Conservation (phyloP, 2,888 invertebrate genomes). For the Ectropis crepuscularia region DNA sequence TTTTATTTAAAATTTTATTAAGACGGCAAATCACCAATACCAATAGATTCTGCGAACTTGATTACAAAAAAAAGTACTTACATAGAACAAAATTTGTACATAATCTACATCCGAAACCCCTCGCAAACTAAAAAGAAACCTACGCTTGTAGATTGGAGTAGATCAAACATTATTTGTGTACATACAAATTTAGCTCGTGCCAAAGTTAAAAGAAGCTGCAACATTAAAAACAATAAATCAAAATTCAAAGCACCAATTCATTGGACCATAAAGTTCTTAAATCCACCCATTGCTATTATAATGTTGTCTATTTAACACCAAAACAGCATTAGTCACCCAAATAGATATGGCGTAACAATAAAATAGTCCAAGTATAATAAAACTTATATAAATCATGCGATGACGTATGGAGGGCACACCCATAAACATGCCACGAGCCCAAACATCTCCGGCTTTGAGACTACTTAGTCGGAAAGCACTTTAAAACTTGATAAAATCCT, state of each 20-base stretch:
- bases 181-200: slow-evolving; percentile 26
- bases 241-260: slow-evolving; percentile 35
- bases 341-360: slow-evolving; percentile 43
- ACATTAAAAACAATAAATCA: slow-evolving; percentile 38
- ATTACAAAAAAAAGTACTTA: too few relatives aligned
- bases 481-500: slow-evolving; percentile 48
- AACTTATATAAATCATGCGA: slow-evolving; percentile 48
- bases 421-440: slow-evolving; percentile 42
- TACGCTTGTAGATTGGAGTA: too few relatives aligned
- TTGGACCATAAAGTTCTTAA: slow-evolving; percentile 34
- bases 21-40: too few relatives aligned
- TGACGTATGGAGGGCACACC: slow-evolving; percentile 50
- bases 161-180: too few relatives aligned
- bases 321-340: slow-evolving; percentile 46
- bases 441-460: slow-evolving; percentile 31
- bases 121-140: too few relatives aligned
- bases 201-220: slow-evolving; percentile 28
- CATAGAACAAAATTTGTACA: too few relatives aligned
- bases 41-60: too few relatives aligned
- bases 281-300: slow-evolving; percentile 34
- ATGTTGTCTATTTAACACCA: slow-evolving; percentile 38
- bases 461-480: slow-evolving; percentile 44
- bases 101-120: too few relatives aligned
- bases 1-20: too few relatives aligned
- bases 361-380: slow-evolving; percentile 44